Conservation (phyloP, 2,113 vertebrate species). For the Hymenochirus boettgeri region DNA sequence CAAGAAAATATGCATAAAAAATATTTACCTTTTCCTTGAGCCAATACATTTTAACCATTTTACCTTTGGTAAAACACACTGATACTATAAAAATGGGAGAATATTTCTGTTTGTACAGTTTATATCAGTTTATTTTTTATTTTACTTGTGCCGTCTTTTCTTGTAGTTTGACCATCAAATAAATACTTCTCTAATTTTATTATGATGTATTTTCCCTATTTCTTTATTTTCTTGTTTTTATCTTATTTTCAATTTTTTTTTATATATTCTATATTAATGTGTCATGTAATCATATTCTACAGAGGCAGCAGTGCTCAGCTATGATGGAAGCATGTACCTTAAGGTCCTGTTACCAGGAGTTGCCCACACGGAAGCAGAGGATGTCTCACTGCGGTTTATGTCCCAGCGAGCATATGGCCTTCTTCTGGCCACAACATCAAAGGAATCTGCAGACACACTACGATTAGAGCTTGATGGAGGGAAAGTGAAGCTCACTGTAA, state of each 20-base stretch:
- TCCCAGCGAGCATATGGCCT: constrained; percentile 89
- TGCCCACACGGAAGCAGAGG: constrained; percentile 88
- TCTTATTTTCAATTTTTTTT: neutral
- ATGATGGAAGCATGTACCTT: constrained; percentile 92
- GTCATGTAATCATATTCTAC: constrained; percentile 7
- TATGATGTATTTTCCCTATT: neutral
- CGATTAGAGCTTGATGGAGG: constrained; percentile 89
- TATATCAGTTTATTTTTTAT: neutral
- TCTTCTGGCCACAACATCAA: constrained; percentile 90
- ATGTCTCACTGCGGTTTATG: constrained; percentile 89
- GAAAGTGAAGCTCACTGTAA: constrained; percentile 88
- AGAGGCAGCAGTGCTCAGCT: constrained; percentile 90
- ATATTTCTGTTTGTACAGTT: no score
- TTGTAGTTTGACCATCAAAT: neutral
- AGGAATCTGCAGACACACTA: constrained; percentile 89
- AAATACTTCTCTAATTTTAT: no score
- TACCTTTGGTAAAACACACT: no score
- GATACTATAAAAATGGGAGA: no score
- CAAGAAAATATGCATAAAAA: no score
- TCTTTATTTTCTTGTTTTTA: neutral
- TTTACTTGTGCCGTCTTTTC: neutral
- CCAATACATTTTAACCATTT: no score
- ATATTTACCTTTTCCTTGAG: no score
- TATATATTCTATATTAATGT: no score
- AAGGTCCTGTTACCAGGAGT: constrained; percentile 80